Evolutionary conservation across 2,797 vertebrate species (phyloP).

Genomic region (Orientallactaga sibirica): DNA sequence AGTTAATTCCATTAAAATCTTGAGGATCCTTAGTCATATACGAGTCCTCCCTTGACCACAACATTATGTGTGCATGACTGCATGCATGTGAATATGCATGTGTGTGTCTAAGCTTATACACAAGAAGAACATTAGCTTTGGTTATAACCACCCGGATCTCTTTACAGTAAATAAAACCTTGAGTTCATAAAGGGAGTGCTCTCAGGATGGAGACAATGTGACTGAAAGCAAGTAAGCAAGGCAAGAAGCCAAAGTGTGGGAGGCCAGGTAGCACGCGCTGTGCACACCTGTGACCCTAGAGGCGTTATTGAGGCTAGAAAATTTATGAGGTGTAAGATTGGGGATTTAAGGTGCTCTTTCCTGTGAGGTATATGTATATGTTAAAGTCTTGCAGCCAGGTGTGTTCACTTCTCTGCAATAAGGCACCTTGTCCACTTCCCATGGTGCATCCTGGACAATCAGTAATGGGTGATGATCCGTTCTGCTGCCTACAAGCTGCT

Average conservation of each 20-base stretch:
- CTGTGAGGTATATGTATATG: conserved; percentile 47
- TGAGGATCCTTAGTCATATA: not conserved
- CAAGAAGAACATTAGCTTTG: not conserved
- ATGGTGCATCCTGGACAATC: conserved; percentile 60
- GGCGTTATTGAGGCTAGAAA: conserved; percentile 41
- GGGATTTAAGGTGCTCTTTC: conserved; percentile 35
- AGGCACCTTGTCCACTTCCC: not conserved
- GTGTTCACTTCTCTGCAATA: conserved; percentile 69
- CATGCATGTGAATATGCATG: not conserved
- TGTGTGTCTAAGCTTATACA: not conserved
- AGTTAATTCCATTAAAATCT: not conserved
- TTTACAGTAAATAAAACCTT: conserved; percentile 34
- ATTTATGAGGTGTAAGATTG: conserved; percentile 51
- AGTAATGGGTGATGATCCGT: conserved; percentile 68
- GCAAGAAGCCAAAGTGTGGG: conserved; percentile 8
- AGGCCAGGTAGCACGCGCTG: not conserved
- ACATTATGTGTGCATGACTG: too few relatives aligned
- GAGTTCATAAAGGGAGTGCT: conserved; percentile 74
- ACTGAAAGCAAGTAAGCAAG: conserved; percentile 20
- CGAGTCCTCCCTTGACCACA: not conserved
- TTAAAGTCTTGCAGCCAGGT: conserved; percentile 66
- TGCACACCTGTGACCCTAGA: conserved; percentile 40
- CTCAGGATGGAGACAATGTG: conserved; percentile 38
- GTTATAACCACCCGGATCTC: conserved; percentile 43
- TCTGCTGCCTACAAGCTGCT: conserved; percentile 67